These are phyloP conservation scores for Saccostrea glomerata DNA, from an alignment of 1,140 invertebrate genomes.

Conservation along the genomic window DNA sequence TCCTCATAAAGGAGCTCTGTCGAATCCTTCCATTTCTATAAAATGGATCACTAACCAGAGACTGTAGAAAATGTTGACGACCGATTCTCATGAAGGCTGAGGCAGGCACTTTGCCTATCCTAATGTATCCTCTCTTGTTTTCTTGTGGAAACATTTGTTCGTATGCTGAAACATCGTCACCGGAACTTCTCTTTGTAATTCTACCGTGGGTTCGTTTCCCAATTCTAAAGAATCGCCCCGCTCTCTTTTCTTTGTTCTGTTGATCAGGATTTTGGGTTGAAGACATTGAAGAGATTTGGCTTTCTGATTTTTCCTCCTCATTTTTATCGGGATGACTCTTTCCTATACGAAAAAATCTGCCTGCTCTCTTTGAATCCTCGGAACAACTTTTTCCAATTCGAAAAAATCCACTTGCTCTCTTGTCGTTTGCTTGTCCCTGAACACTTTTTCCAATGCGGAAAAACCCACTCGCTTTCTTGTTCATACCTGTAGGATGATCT, in stretches of 20 bases:
- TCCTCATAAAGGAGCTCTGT: constrained; percentile 54
- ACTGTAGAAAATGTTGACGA: constrained; percentile 41
- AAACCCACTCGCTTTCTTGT: constrained; percentile 48
- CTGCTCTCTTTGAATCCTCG: constrained; percentile 44
- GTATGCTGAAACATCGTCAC: neutral
- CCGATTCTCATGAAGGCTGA: constrained; percentile 60
- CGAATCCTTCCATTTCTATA: constrained; percentile 45
- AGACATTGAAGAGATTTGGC: neutral
- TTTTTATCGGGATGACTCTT: constrained; percentile 3
- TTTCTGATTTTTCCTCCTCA: neutral
- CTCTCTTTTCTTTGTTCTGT: neutral
- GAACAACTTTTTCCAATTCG: constrained; percentile 52
- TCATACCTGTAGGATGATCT: neutral
- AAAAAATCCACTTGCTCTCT: neutral
- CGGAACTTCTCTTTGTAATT: neutral
- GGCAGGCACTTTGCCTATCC: constrained; percentile 59
- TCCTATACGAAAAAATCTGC: constrained; percentile 4
- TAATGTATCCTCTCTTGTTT: constrained; percentile 52
- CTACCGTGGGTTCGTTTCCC: constrained; percentile 41
- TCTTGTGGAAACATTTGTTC: neutral
- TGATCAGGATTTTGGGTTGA: neutral
- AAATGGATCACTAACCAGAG: constrained; percentile 20
- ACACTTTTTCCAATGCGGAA: constrained; percentile 54
- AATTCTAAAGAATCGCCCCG: constrained; percentile 52
- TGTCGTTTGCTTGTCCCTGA: neutral